These are phyloP conservation scores for Gastrophysa polygoni DNA, from an alignment of 2,888 invertebrate species.

Conservation along the genomic window DNA sequence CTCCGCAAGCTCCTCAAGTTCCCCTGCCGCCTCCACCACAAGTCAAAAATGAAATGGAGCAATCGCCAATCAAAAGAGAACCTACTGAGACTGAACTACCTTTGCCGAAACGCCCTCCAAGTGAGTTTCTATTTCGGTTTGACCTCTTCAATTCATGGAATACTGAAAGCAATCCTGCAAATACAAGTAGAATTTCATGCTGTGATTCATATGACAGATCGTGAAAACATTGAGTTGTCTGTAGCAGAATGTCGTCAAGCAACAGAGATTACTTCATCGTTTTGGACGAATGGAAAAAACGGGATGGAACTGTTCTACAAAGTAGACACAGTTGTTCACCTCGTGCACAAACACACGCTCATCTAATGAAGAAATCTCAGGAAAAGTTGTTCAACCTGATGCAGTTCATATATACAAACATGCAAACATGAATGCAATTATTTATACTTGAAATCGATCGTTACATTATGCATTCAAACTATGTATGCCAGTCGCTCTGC, in stretches of 20 bases:
- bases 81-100: slow-evolving; percentile 75
- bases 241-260: too few species aligned
- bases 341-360: too few species aligned
- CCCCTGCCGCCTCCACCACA: slow-evolving; percentile 45
- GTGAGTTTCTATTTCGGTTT: slow-evolving; percentile 63
- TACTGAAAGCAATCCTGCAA: background rate
- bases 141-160: background rate
- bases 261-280: too few species aligned
- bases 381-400: too few species aligned
- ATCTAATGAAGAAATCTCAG: too few species aligned
- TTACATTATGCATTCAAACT: slow-evolving; percentile 15
- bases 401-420: background rate
- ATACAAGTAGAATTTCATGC: too few species aligned
- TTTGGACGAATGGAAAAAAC: too few species aligned
- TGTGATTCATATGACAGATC: too few species aligned
- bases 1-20: slow-evolving; percentile 28
- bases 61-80: slow-evolving; percentile 66
- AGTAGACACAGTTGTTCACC: too few species aligned
- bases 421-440: background rate
- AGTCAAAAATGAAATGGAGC: slow-evolving; percentile 45
- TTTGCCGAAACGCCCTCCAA: slow-evolving; percentile 80
- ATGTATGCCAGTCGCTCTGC: slow-evolving; percentile 34
- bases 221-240: too few species aligned
- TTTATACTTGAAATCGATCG: slow-evolving; percentile 9
- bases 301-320: too few species aligned